A percentile compares a stretch with the other conserved stretches of the same genome.
Conservation (phyloP, 2,797 vertebrate species). For the Pagetopsis macropterus region DNA sequence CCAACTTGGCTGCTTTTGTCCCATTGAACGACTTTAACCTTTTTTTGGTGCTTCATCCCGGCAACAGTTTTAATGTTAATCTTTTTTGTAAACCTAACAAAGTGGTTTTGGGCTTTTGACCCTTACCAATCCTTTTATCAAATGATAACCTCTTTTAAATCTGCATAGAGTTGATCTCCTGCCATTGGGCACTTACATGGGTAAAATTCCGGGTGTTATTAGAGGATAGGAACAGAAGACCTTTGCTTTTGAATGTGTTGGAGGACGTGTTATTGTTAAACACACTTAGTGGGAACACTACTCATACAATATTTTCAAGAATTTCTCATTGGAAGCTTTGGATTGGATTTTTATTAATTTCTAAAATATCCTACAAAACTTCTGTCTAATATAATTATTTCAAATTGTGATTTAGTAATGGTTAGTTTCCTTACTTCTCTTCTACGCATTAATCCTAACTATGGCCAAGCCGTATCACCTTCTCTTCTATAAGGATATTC, state of each 20-base stretch:
- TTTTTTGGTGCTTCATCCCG: too few species aligned
- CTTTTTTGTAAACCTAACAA: too few species aligned
- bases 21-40: neutral
- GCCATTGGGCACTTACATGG: too few species aligned
- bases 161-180: too few species aligned
- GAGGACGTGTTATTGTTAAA: neutral
- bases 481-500: conserved; percentile 40
- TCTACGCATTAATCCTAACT: conserved; percentile 66
- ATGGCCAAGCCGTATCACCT: conserved; percentile 56
- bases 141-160: too few species aligned
- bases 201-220: too few species aligned
- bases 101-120: too few species aligned
- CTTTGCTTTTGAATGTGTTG: too few species aligned
- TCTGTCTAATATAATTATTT: too few species aligned
- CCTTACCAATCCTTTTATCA: too few species aligned
- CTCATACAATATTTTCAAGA: neutral
- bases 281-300: neutral
- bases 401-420: conserved; percentile 27
- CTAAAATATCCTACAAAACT: neutral
- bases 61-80: too few species aligned
- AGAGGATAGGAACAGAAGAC: too few species aligned
- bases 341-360: neutral
- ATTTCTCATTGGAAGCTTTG: neutral
- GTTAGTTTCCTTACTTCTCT: conserved; percentile 57
- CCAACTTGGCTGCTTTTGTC: neutral